Base-by-base conservation (phyloP, 2,888 invertebrate species). In the Torymus aiolomorphi region DNA sequence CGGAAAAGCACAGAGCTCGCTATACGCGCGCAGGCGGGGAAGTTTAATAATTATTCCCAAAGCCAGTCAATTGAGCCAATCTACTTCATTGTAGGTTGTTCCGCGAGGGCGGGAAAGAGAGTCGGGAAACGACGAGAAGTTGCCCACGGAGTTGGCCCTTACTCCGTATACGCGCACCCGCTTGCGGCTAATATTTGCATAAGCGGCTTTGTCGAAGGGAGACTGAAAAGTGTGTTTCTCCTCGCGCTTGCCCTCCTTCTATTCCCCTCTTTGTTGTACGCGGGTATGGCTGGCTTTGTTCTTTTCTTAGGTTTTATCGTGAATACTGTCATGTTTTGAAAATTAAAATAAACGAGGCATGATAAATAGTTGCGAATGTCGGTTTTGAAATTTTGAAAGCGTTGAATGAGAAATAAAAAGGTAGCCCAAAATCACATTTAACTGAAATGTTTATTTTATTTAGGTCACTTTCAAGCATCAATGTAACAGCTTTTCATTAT, bases 121-220 rank as follows among this genome's bases (percentile, higher is more conserved):
- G 31, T 13, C 56, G 42, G n/a, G 31, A 54, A 70, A 42, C 49
- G 59, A 20, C 49, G n/a, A 69, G 8, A 16, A 61, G 62, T 11
- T 18, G 18, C 13, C 42, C 42, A 42, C 5, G 62, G 31, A 52
- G 42, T 42, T 42, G 42, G 59, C 65, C 69, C 70, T 70, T 54
- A 49, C 77, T 52, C 18, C 31, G 42, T 42, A n/a, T n/a, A 42
- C 42, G 42, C 42, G 42, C 42, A 10, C 1, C 8, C 42, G 66
- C 56, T 77, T 67, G 77, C 72, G 62, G 77, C 73, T 80, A 80
- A 80, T 80, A 80, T 80, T 80, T 77, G 65, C 77, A 80, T 80
- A 77, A 80, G 74, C 24, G 66, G 62, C 66, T 52, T 62, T 76
- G 56, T 62, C 62, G 74, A 78, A 78, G 72, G 72, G 67, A 73